These are phyloP conservation scores for Leucoraja ocellata DNA, from an alignment of 2,797 vertebrate species.

Conservation along the genomic window DNA sequence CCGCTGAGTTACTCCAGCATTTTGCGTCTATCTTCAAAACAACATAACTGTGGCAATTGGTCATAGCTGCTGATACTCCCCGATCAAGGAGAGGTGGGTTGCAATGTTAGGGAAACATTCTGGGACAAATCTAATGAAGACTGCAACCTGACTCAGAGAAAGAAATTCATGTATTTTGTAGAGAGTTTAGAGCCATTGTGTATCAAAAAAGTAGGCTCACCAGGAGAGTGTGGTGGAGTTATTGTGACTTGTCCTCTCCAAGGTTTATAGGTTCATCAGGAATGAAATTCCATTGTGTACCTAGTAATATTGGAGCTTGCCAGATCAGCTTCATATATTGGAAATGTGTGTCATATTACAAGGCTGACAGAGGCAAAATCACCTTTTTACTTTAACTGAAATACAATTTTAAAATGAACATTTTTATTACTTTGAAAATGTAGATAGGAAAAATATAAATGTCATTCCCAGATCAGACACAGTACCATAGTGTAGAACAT, in stretches of 20 bases:
- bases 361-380: too few species aligned
- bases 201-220: background rate
- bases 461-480: background rate
- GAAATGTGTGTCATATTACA: background rate
- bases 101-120: background rate
- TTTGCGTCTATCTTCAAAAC: background rate
- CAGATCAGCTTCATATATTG: background rate
- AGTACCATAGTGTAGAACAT: background rate
- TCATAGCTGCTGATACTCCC: background rate
- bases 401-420: background rate
- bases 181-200: background rate
- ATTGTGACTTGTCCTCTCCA: background rate
- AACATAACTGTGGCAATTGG: background rate
- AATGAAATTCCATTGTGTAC: background rate
- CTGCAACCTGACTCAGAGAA: background rate
- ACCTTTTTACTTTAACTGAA: background rate
- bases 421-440: slow-evolving; percentile 4
- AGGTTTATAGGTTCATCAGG: background rate
- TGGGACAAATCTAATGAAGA: background rate
- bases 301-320: background rate
- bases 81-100: background rate
- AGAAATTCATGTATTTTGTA: background rate
- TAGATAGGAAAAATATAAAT: background rate
- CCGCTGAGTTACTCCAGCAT: too few species aligned
- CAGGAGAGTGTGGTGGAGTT: background rate